Evolutionary conservation across 2,797 vertebrate genomes (phyloP), one percentile per base, ranked within the genome.

Genomic region (Acridotheres tristis): DNA sequence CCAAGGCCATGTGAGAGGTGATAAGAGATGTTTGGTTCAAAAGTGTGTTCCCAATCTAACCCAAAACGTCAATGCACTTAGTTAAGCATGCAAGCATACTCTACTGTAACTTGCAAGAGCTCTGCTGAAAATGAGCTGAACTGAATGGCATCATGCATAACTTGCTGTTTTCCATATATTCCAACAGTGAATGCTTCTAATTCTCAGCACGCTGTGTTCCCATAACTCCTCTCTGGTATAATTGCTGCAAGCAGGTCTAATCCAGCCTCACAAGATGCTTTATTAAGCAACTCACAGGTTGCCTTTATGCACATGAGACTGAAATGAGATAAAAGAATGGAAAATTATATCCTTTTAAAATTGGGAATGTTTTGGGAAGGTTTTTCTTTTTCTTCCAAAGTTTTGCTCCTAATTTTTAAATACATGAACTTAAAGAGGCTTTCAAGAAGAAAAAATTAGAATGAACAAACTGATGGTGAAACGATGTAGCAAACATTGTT

Each of bases 21-120:
- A 43, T 82, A 85, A 90, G 55, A 74, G 47, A 34, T 50, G n/a
- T 74, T 74, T 73, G 32, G 29, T 84, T 84, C 65, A 66, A 54
- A 81, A 82, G 15, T 17, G 25, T 82, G 43, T 48, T 82, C 71
- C 54, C 32, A 69, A 51, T 54, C 62, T 85, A 51, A 90, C 59
- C 10, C 11, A 43, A 85, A 88, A 75, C 59, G 54, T 89, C 91
- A 85, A 91, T 59, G 40, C 25, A 38, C 48, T 81, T 93, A 87
- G 81, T 94, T 87, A 93, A 93, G 40, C 43, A 89, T 81, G 55
- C 78, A 91, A 48, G 73, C 42, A 20, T 55, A 59, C 48, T 67
- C 32, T 51, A 34, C 8, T 8, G 30, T 67, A 82, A 59, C 62
- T 74, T 75, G 40, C 18, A 82, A 67, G 50, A 75, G 4, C 30